Conservation (phyloP, 2,888 invertebrate genomes). For the Dastarcus helophoroides region DNA sequence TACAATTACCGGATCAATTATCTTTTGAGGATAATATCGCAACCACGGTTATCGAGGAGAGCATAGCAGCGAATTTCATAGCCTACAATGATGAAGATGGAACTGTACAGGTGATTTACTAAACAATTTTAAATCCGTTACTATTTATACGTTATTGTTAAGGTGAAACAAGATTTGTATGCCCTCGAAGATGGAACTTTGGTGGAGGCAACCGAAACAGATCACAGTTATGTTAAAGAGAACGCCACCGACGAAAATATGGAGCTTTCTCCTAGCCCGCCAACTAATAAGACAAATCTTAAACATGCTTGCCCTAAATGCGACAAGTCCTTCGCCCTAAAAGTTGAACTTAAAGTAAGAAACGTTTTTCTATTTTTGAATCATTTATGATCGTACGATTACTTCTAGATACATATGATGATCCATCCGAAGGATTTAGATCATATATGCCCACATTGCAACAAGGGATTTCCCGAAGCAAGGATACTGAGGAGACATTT, state of each 20-base stretch:
- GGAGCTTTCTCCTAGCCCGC: too few relatives aligned
- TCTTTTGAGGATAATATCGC: constrained; percentile 27
- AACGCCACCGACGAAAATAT: background rate
- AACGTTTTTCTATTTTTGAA: background rate
- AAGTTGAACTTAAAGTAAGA: constrained; percentile 34
- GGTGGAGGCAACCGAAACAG: background rate
- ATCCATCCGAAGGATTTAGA: constrained; percentile 35
- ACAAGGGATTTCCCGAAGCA: constrained; percentile 36
- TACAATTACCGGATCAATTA: constrained; percentile 30
- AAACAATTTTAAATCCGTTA: background rate
- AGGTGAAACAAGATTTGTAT: constrained; percentile 14
- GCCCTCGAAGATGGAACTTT: constrained; percentile 8
- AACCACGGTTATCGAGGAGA: constrained; percentile 23
- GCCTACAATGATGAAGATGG: constrained; percentile 21
- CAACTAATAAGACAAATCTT: constrained; percentile 19
- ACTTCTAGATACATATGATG: constrained; percentile 34
- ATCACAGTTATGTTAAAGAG: constrained; percentile 1
- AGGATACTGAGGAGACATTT: constrained; percentile 37
- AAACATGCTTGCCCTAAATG: constrained; percentile 36
- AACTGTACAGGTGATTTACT: constrained; percentile 12
- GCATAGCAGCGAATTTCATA: constrained; percentile 19
- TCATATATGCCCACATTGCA: constrained; percentile 33
- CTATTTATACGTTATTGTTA: background rate
- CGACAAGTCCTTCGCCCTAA: constrained; percentile 30
- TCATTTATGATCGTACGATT: constrained; percentile 6